Percentiles rank a stretch among this genome's conserved stretches.
Conservation (phyloP, 2,113 vertebrate genomes). For the Protobothrops mucrosquamatus region DNA sequence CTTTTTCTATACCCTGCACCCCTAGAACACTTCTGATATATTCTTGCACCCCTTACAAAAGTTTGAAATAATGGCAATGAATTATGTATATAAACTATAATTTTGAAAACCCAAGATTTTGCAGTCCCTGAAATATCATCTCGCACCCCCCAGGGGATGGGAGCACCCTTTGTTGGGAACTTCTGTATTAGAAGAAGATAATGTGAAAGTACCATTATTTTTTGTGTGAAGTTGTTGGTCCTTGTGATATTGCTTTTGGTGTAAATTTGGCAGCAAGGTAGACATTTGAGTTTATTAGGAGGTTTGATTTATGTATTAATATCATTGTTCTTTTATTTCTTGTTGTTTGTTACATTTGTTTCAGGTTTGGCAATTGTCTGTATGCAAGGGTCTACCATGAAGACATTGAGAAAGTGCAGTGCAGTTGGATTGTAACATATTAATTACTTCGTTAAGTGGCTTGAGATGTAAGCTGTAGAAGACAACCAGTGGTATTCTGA, state of each 20-base stretch:
- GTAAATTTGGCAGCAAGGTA: not conserved
- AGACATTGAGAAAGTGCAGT: not conserved
- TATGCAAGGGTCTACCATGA: not conserved
- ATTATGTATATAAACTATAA: no score
- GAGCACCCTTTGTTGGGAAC: no score
- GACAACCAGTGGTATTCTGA: no score
- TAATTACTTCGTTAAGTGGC: no score
- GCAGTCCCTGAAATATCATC: no score
- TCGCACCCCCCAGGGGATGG: no score
- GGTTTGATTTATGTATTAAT: not conserved
- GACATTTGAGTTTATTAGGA: not conserved
- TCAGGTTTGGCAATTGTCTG: not conserved
- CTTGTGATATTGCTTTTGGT: not conserved
- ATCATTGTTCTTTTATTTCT: not conserved
- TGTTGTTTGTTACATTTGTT: not conserved
- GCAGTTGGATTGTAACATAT: not conserved
- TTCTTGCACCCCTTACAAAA: no score
- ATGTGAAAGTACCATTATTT: not conserved
- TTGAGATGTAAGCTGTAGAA: no score
- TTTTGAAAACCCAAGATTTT: no score
- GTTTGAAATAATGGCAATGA: no score
- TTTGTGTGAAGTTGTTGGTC: not conserved
- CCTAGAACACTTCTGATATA: no score
- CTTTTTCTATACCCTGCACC: no score
- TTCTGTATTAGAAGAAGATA: not conserved